Evolutionary conservation across 2,888 invertebrate species (phyloP).

Genomic region (Sesia apiformis): DNA sequence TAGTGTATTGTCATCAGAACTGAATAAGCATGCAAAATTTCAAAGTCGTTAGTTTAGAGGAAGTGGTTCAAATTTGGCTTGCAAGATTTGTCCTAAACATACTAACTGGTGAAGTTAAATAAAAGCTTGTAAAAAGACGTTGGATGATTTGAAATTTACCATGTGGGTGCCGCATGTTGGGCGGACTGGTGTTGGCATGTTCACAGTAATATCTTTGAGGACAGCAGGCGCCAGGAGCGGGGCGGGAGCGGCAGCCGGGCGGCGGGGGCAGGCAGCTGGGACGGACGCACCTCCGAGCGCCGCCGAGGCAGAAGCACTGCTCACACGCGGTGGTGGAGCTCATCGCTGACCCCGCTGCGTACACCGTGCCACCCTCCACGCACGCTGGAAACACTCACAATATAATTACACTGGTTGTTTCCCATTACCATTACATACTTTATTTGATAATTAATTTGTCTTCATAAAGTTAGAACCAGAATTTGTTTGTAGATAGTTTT

Average conservation of each 20-base stretch:
- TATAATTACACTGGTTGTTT: not conserved
- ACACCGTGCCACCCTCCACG: constrained; percentile 80
- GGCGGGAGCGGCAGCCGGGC: constrained; percentile 79
- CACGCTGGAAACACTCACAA: constrained; percentile 75
- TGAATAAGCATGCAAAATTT: too few relatives aligned
- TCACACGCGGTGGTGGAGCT: constrained; percentile 85
- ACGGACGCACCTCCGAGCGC: constrained; percentile 82
- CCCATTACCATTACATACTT: not conserved
- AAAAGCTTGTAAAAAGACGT: not conserved
- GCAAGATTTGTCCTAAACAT: not conserved
- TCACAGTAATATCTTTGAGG: constrained; percentile 85
- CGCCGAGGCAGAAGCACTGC: constrained; percentile 89
- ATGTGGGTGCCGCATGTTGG: constrained; percentile 23
- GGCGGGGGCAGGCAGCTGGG: constrained; percentile 86
- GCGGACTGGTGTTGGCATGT: constrained; percentile 22
- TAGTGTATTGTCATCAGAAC: too few relatives aligned
- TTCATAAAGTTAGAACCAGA: too few relatives aligned
- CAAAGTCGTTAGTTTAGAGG: too few relatives aligned
- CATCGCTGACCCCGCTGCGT: constrained; percentile 89
- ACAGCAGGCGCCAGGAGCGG: constrained; percentile 81
- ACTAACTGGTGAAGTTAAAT: too few relatives aligned
- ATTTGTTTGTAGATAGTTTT: too few relatives aligned
- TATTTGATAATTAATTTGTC: too few relatives aligned
- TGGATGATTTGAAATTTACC: constrained; percentile 17
- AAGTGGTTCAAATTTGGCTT: too few relatives aligned